Conservation (phyloP, 2,113 vertebrate genomes). For the Tachycineta bicolor region DNA sequence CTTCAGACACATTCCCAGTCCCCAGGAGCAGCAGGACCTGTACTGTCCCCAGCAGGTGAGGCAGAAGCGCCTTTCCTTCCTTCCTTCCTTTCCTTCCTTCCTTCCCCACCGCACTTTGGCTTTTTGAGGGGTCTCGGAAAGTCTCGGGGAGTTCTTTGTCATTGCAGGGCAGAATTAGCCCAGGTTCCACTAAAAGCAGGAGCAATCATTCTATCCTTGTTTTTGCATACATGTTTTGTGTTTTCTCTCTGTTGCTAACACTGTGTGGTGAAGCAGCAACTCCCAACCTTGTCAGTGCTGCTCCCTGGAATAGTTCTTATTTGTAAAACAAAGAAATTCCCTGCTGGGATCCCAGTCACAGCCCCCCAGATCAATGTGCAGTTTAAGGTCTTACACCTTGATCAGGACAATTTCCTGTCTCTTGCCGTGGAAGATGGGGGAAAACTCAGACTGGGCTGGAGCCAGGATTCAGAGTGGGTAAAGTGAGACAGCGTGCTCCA, state of each 20-base stretch:
- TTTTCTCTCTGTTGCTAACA: background rate
- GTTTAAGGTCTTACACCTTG: background rate
- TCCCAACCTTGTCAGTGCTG: background rate
- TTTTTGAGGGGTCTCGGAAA: too few species aligned
- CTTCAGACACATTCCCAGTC: accelerated
- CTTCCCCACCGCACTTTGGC: background rate
- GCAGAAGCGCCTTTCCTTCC: too few species aligned
- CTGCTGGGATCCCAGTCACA: background rate
- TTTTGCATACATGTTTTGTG: background rate
- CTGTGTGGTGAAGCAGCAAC: background rate
- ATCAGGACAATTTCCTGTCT: background rate
- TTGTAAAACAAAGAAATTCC: background rate
- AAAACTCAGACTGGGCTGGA: background rate
- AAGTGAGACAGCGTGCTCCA: background rate
- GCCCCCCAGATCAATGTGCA: background rate
- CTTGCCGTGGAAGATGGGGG: background rate
- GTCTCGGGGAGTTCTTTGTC: background rate
- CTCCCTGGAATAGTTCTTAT: background rate
- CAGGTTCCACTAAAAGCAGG: background rate
- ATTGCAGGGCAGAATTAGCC: background rate
- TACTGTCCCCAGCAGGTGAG: background rate
- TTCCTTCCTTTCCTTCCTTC: too few species aligned
- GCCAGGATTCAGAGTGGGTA: background rate
- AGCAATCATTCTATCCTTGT: background rate
- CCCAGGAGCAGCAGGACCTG: background rate